These are phyloP conservation scores for Nyctalus aviator DNA, from an alignment of 2,797 vertebrate genomes.

Conservation along the genomic window DNA sequence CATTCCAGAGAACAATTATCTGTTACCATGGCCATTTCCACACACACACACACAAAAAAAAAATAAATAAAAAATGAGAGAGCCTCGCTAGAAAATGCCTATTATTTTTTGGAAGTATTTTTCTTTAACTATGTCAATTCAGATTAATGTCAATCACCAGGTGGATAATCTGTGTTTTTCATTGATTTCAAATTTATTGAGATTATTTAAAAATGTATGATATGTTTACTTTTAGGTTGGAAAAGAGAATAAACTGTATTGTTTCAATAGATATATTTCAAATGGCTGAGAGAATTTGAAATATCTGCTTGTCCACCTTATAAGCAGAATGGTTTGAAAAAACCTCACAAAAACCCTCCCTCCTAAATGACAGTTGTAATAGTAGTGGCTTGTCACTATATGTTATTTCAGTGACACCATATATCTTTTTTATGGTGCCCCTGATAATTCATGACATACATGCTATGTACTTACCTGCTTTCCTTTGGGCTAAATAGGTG, in stretches of 20 bases:
- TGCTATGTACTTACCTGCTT: background rate
- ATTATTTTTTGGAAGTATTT: background rate
- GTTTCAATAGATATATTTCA: background rate
- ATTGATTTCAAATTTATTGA: background rate
- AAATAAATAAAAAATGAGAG: background rate
- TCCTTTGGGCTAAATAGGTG: background rate
- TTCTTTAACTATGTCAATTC: background rate
- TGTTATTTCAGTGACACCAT: background rate
- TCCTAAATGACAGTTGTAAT: background rate
- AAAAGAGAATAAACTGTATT: background rate
- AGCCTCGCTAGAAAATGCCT: background rate
- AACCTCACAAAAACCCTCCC: background rate
- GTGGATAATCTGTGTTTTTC: background rate
- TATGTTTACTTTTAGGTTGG: conserved; percentile 2
- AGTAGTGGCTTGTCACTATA: background rate
- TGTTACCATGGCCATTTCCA: background rate
- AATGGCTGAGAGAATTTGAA: background rate
- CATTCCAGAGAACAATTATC: background rate
- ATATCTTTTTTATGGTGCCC: background rate
- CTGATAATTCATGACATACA: background rate
- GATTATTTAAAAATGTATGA: background rate
- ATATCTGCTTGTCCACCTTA: background rate
- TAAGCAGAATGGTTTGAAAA: conserved; percentile 1
- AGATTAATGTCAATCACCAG: background rate
- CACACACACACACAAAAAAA: no score